Conservation (phyloP, 2,888 invertebrate species). For the Eupelmus urozonus region DNA sequence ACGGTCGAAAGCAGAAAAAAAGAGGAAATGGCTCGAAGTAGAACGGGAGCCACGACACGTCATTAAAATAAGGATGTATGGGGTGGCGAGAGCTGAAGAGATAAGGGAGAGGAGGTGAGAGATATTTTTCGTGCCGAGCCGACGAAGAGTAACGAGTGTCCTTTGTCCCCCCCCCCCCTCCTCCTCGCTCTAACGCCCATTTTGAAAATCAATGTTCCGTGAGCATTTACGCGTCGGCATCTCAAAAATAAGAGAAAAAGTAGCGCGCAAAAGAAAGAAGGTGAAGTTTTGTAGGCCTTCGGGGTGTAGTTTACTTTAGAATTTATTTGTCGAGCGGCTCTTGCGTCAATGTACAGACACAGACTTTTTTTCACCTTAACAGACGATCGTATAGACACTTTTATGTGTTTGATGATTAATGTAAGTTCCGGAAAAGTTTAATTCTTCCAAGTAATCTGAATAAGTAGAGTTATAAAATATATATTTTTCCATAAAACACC, state of each 20-base stretch:
- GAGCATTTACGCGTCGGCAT: not conserved
- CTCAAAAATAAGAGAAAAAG: not conserved
- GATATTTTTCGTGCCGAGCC: not conserved
- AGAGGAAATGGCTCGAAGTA: not conserved
- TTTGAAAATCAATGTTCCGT: slow-evolving; percentile 19
- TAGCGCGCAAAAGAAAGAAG: not conserved
- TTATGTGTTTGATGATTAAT: too few species aligned
- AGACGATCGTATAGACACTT: too few species aligned
- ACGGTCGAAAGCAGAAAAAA: not conserved
- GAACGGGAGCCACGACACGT: slow-evolving; percentile 26
- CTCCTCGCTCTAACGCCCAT: too few species aligned
- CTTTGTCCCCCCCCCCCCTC: slow-evolving; percentile 11
- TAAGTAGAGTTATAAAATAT: too few species aligned
- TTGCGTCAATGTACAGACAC: too few species aligned
- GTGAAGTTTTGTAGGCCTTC: not conserved
- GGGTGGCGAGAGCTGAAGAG: not conserved
- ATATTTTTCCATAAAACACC: too few species aligned
- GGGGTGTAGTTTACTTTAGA: too few species aligned
- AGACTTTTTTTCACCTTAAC: too few species aligned
- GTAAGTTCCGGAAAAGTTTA: too few species aligned
- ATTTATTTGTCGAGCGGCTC: too few species aligned
- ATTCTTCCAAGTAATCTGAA: too few species aligned
- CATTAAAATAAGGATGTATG: slow-evolving; percentile 48
- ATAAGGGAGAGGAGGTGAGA: not conserved
- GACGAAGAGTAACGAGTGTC: slow-evolving; percentile 16